Evolutionary conservation across 30 jellyfish, hydroid and myxozoan genomes (phyloP).

Genomic region (Aurelia sp.): DNA sequence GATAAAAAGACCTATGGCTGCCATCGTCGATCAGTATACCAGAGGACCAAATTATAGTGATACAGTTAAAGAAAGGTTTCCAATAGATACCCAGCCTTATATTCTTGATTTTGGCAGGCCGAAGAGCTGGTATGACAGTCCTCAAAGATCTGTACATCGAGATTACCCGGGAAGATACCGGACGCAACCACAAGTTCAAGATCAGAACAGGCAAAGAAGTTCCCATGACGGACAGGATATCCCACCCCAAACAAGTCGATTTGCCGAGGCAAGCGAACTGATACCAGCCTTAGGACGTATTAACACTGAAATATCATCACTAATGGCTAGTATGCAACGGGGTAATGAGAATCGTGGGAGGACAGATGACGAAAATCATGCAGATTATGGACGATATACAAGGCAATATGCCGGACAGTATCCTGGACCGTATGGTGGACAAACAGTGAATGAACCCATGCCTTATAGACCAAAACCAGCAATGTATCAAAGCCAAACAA

Average conservation of each 20-base stretch:
- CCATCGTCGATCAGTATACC: slow-evolving; percentile 40
- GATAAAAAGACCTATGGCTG: slow-evolving; percentile 14
- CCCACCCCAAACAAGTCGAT: not conserved
- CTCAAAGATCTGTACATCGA: not conserved
- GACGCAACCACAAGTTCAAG: not conserved
- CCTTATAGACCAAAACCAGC: not conserved
- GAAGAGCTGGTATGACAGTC: slow-evolving; percentile 31
- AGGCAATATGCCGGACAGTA: slow-evolving; percentile 2
- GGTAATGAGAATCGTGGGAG: not conserved
- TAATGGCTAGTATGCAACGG: slow-evolving; percentile 29
- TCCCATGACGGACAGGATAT: not conserved
- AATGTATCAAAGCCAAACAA: no score
- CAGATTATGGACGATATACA: no score
- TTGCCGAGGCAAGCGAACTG: slow-evolving; percentile 10
- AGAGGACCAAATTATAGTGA: not conserved
- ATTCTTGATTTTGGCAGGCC: slow-evolving; percentile 7
- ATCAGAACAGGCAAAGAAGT: not conserved
- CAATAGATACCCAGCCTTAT: not conserved
- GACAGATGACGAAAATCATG: no score
- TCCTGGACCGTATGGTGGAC: not conserved
- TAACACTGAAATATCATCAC: slow-evolving; percentile 36
- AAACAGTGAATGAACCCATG: not conserved
- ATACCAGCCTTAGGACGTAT: slow-evolving; percentile 59
- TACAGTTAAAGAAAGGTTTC: not conserved
- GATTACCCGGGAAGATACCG: not conserved